Evolutionary conservation across 1,140 invertebrate genomes (phyloP).

Genomic region (Bombyx mandarina): DNA sequence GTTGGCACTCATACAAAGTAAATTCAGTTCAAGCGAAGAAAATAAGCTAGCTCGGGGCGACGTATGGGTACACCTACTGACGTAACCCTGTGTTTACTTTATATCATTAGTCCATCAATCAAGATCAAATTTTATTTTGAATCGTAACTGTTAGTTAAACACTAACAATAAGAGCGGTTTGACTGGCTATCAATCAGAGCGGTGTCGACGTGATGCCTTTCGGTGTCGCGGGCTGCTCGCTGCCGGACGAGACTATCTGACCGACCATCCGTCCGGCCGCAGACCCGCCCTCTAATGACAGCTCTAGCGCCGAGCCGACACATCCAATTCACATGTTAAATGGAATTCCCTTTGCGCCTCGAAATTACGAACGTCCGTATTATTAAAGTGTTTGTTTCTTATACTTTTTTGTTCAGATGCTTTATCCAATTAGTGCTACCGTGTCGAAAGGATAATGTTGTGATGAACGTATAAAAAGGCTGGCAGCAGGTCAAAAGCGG

Average conservation of each 20-base stretch:
- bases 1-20: too few relatives aligned
- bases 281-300: constrained; percentile 43
- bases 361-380: constrained; percentile 55
- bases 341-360: constrained; percentile 63
- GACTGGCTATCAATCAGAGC: constrained; percentile 54
- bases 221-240: constrained; percentile 19
- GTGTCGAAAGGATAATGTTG: constrained; percentile 69
- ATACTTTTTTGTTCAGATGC: constrained; percentile 57
- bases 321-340: constrained; percentile 69
- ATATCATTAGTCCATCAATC: constrained; percentile 68
- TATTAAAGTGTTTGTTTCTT: constrained; percentile 69
- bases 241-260: background rate
- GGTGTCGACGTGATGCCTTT: constrained; percentile 37
- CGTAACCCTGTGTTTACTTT: constrained; percentile 47
- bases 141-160: constrained; percentile 63
- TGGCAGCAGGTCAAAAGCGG: constrained; percentile 55
- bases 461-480: constrained; percentile 58
- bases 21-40: constrained; percentile 19
- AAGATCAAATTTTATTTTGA: constrained; percentile 63
- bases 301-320: constrained; percentile 46
- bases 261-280: constrained; percentile 1
- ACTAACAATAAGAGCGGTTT: constrained; percentile 46
- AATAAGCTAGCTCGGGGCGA: constrained; percentile 27
- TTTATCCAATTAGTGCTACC: constrained; percentile 70
- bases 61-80: constrained; percentile 23